Evolutionary conservation across 1,140 invertebrate genomes (phyloP).

Genomic region (Doryteuthis pealeii): DNA sequence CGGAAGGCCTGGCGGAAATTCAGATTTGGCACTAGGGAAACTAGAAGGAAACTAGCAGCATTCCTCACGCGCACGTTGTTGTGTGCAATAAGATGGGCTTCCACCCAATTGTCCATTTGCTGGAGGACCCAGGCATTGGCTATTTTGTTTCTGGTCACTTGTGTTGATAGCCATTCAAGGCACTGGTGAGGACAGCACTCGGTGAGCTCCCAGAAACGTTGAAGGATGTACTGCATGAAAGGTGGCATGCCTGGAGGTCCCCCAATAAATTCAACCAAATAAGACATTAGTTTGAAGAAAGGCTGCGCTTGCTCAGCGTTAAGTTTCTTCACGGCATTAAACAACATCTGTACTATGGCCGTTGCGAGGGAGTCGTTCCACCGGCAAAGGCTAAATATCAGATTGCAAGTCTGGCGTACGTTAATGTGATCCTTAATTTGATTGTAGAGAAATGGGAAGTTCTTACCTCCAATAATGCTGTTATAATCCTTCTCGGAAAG

Average conservation of each 20-base stretch:
- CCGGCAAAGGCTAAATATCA: constrained; percentile 87
- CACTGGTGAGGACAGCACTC: constrained; percentile 86
- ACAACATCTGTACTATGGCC: constrained; percentile 80
- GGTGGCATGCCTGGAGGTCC: constrained; percentile 79
- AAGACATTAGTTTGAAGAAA: constrained; percentile 82
- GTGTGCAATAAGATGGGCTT: constrained; percentile 84
- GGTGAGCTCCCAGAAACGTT: constrained; percentile 84
- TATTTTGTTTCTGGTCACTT: constrained; percentile 81
- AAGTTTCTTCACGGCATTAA: constrained; percentile 81
- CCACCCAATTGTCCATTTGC: constrained; percentile 84
- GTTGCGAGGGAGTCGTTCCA: constrained; percentile 83
- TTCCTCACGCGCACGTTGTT: constrained; percentile 82
- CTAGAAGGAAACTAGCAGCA: constrained; percentile 82
- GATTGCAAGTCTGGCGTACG: constrained; percentile 84
- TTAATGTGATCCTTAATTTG: constrained; percentile 92
- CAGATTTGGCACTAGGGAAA: constrained; percentile 83
- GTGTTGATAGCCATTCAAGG: constrained; percentile 84
- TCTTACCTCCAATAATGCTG: constrained; percentile 83
- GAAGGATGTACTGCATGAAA: constrained; percentile 84
- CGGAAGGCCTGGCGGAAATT: constrained; percentile 85
- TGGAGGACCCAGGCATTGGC: constrained; percentile 86
- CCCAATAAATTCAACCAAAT: constrained; percentile 61
- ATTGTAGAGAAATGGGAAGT: constrained; percentile 90
- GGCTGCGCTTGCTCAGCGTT: constrained; percentile 80
- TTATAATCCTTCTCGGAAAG: constrained; percentile 78